Evolutionary conservation across 2,113 vertebrate species (phyloP), one percentile per base, ranked within the genome.

Genomic region (Machaerirhynchus nigripectus): DNA sequence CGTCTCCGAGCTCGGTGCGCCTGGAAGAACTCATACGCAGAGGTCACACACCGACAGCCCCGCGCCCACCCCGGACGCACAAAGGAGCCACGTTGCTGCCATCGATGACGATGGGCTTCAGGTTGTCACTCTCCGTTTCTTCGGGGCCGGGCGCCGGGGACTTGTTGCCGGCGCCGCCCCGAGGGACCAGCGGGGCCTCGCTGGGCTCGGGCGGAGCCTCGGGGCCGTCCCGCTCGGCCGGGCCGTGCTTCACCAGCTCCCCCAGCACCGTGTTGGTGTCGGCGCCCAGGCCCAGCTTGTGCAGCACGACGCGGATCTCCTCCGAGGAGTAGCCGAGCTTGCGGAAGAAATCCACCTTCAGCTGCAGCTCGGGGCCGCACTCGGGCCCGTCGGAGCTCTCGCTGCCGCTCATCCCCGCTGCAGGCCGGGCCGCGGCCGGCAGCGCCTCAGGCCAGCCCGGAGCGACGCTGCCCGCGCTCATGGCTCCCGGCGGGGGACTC

Each of bases 41-140:
- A 2, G 50, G 4, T 3, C 65, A 2, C 21, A 50, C 4, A 1
- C 7, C 18, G 1, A 1, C 33, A 33, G 64, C 59, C 35, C 65
- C 27, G 5, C 40, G 3, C 46, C 81, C 71, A 4, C 24, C 64
- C 80, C 24, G 10, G 15, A 87, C 96, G 7, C 96, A 99, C 99
- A 99, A 99, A 99, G 99, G 99, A 87, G 99, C 99, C 85, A 99
- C 99, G 21, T 99, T 99, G 98, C 99, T 99, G 53, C 99, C 99
- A 6, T 99, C 99, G 50, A 99, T 99, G 18, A 99, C 99, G 47
- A 99, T 90, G 3, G 99, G 98, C 70, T 98, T 98, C 91, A 99
- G 89, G 70, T 98, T 98, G 15, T 95, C 90, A 35, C 98, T 93
- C 8, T 97, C 94, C 5, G 94, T 77, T 22, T 98, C 97, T 9